These are phyloP conservation scores for Tarsius wallacei DNA, from an alignment of 2,797 vertebrate genomes.

Conservation along the genomic window DNA sequence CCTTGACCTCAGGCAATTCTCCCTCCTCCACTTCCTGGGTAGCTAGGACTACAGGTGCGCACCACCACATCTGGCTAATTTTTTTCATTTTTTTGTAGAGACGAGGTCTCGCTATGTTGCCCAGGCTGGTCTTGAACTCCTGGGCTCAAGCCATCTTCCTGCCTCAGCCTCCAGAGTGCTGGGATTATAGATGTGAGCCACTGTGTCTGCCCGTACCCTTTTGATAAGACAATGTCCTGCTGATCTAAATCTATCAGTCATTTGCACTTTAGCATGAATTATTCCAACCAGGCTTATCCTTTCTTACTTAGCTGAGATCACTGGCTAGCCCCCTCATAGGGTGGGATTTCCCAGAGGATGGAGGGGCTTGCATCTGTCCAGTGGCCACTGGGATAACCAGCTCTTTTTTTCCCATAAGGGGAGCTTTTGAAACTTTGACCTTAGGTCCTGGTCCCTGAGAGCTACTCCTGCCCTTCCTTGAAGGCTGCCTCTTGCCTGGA, in stretches of 20 bases:
- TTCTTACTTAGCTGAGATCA: background rate
- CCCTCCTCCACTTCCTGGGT: too few species aligned
- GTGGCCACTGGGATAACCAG: background rate
- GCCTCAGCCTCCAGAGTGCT: too few species aligned
- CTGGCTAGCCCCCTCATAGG: background rate
- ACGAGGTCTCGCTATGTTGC: too few species aligned
- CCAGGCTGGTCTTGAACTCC: too few species aligned
- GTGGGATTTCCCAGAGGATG: background rate
- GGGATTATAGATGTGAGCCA: too few species aligned
- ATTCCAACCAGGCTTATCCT: background rate
- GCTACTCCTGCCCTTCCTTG: background rate
- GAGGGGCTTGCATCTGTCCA: background rate
- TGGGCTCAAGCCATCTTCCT: too few species aligned
- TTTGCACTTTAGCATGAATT: background rate
- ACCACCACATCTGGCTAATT: too few species aligned
- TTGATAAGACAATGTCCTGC: background rate
- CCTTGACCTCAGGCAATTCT: too few species aligned
- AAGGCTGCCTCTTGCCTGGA: background rate
- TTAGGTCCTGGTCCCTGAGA: background rate
- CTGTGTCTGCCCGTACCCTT: background rate
- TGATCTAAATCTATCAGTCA: background rate
- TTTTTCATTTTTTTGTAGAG: too few species aligned
- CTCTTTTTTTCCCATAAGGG: background rate
- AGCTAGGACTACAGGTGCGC: too few species aligned
- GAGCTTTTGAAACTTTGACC: background rate